Base-by-base conservation (phyloP, 2,888 invertebrate species). In the Listrodromus nycthemerus region DNA sequence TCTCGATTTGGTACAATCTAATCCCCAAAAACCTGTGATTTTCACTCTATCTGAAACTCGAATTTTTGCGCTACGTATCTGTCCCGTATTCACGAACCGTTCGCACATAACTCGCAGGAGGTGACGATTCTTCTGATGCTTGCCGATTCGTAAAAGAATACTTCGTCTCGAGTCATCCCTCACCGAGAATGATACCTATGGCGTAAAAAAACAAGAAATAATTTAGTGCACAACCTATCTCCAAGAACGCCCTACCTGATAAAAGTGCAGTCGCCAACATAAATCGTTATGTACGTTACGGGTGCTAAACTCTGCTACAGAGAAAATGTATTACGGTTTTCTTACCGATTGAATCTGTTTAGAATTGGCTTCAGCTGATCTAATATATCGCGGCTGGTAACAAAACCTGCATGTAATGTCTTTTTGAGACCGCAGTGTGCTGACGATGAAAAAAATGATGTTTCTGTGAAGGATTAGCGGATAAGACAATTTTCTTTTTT, bases 121-220 rank as follows among this genome's bases (percentile, higher is more conserved):
- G 63, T 88, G 48, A 41, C 84, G 73, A n/a, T 87, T 77, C 30
- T 77, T 82, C 19, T 89, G 91, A 3, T 87, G 84, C 61, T 89
- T 91, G n/a, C 78, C 69, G 21, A 92, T 88, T 74, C 86, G 78
- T 37, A 92, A 93, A 30, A 96, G 86, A 0, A 96, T 94, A 88
- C 95, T 94, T 73, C 95, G 95, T 63, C 93, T 94, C 0, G 93
- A 92, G 89, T 97, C 96, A 92, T 97, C 96, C 87, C 96, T 94
- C 70, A 97, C 92, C 82, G 95, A 96, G 86, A 97, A 94, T 10
- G 97, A 96, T 52, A 95, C 92, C 89, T 93, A 67, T 50, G 86
- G 78, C 24, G 55, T 65, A 75, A 21, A 58, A 79, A 21, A 63
- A 61, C 33, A 16, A 33, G 52, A 58, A 41, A 61, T 5, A 45